Conservation (phyloP, 2,888 invertebrate genomes). For the Spatulosminthurus flaviceps region DNA sequence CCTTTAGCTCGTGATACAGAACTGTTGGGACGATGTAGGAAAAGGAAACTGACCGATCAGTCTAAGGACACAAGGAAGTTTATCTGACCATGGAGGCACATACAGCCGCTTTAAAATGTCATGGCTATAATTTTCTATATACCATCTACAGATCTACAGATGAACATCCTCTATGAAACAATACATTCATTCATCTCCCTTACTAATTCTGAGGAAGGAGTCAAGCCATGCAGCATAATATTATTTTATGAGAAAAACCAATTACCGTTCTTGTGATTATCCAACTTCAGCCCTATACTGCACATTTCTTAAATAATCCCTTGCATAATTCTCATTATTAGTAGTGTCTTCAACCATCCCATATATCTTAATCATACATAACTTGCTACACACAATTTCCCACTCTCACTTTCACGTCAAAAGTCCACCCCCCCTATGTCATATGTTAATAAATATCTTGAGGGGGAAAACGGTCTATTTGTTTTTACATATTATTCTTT, state of each 20-base stretch:
- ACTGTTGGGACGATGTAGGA: conserved; percentile 47
- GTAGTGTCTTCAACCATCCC: not conserved
- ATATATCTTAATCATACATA: not conserved
- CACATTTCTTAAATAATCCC: not conserved
- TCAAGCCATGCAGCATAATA: too few relatives aligned
- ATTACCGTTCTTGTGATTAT: not conserved
- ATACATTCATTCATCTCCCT: too few relatives aligned
- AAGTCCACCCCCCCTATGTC: not conserved
- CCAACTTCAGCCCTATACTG: not conserved
- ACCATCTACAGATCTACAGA: not conserved
- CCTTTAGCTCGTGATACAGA: conserved; percentile 21
- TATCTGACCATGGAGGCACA: conserved; percentile 57
- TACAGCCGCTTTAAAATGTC: conserved; percentile 55
- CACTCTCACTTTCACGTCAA: not conserved
- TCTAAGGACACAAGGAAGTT: conserved; percentile 61
- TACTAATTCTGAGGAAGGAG: not conserved
- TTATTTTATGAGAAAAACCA: not conserved
- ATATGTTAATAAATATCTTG: too few relatives aligned
- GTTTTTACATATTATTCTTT: too few relatives aligned
- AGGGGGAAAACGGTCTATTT: too few relatives aligned
- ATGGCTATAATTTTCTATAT: conserved; percentile 47
- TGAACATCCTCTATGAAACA: not conserved
- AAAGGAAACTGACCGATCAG: conserved; percentile 60
- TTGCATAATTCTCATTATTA: conserved; percentile 18
- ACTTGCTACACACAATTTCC: not conserved